phyloP scores from a whole-genome alignment of 1,140 invertebrate species.

The Phymorhynchus buccinoides region DNA sequence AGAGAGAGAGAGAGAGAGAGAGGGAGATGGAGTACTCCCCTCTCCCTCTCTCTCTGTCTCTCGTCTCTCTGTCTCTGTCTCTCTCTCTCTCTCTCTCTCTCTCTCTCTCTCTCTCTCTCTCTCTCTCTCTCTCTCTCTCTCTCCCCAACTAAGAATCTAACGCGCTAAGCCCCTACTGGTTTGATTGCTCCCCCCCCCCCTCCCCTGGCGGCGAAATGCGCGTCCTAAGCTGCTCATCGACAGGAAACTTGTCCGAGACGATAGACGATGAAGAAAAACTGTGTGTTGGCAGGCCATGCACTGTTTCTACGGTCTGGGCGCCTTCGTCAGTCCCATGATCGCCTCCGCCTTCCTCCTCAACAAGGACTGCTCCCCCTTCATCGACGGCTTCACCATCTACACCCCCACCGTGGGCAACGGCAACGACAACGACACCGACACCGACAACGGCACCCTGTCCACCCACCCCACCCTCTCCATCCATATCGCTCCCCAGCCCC shows the following conservation, averaged over 20 bases:
- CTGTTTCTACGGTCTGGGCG: slow-evolving; percentile 76
- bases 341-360: slow-evolving; percentile 76
- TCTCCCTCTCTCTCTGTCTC: too few species aligned
- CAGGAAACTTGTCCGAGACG: too few species aligned
- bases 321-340: slow-evolving; percentile 76
- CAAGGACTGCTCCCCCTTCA: slow-evolving; percentile 69
- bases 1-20: too few species aligned
- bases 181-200: too few species aligned
- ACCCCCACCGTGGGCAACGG: slow-evolving; percentile 20
- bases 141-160: too few species aligned
- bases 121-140: too few species aligned
- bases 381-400: slow-evolving; percentile 60
- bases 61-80: not conserved
- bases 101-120: too few species aligned
- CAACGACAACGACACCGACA: not conserved
- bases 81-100: not conserved
- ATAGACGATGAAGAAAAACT: too few species aligned
- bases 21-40: too few species aligned
- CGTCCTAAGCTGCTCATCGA: too few species aligned
- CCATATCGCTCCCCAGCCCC: slow-evolving; percentile 51
- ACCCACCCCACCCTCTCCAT: slow-evolving; percentile 36
- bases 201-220: too few species aligned
- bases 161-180: too few species aligned
- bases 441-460: slow-evolving; percentile 4
- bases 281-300: slow-evolving; percentile 75